A percentile compares a stretch with the other conserved stretches of the same genome.
phyloP scores from a whole-genome alignment of 2,113 vertebrate genomes.

The Gadus macrocephalus region DNA sequence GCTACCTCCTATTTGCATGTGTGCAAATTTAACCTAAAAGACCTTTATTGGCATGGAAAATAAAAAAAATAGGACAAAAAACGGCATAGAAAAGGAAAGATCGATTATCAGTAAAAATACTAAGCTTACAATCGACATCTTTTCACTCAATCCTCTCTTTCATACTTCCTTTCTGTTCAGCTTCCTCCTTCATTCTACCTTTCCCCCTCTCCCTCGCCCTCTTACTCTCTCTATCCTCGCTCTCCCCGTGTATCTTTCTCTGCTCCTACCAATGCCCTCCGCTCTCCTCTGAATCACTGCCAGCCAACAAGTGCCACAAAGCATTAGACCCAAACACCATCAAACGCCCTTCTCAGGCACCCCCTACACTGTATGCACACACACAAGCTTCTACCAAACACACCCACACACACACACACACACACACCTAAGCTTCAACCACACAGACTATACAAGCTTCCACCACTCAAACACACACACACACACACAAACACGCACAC shows the following conservation, averaged over 20 bases:
- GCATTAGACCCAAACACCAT: conserved; percentile 60
- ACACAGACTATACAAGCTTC: too few relatives aligned
- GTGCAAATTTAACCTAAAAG: too few relatives aligned
- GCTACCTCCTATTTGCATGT: too few relatives aligned
- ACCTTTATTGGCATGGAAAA: too few relatives aligned
- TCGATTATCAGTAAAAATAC: too few relatives aligned
- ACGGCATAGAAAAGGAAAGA: too few relatives aligned
- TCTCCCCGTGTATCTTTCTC: conserved; percentile 7
- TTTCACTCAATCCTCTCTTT: conserved; percentile 17
- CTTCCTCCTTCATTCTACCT: conserved; percentile 5
- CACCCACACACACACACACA: not conserved
- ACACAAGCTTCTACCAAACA: not conserved
- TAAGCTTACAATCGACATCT: not conserved
- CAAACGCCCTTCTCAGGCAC: conserved; percentile 54
- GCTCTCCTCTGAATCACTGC: conserved; percentile 59
- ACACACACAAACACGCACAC: conserved; percentile 27
- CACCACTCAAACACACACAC: conserved; percentile 1
- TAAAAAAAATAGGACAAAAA: too few relatives aligned
- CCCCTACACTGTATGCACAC: conserved; percentile 41
- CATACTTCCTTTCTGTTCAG: not conserved
- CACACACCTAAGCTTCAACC: too few relatives aligned
- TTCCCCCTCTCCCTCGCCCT: conserved; percentile 13
- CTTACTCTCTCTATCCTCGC: not conserved
- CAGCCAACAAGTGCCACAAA: conserved; percentile 63
- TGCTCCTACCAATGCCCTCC: conserved; percentile 45